Evolutionary conservation across 1,140 invertebrate species (phyloP), one percentile per base, ranked within the genome.

Genomic region (Drepana arcuata): DNA sequence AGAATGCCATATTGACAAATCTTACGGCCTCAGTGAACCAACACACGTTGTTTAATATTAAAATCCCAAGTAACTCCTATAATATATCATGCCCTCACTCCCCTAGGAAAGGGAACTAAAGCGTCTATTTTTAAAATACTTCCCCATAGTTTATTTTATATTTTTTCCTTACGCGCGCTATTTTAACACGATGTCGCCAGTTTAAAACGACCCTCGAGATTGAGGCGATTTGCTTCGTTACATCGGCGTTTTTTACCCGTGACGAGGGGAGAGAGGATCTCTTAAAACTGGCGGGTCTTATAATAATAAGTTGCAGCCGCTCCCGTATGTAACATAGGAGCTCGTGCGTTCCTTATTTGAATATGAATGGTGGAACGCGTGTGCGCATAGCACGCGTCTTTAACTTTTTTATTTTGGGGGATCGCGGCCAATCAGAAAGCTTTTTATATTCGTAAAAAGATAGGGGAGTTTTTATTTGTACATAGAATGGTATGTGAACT

Each of bases 81-180:
- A 60, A 78, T 81, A 81, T 64, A 78, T 81, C 77, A 81, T 66
- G 43, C 69, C 35, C 48, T 57, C 52, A 57, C 60, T 72, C 71
- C 70, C 67, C 72, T 61, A 60, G 53, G 41, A 10, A 26, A 26
- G 4, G 43, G 52, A 69, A 70, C 68, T 69, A 69, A 62, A 61
- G 58, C 59, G 47, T 63, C 77, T 81, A 81, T 78, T 77, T 81
- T 81, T 71, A 77, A 78, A 59, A 77, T 62, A 69, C 71, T 79
- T 74, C 71, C 72, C 73, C 59, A 57, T 54, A 51, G 48, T 64
- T 63, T 63, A 69, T 75, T 79, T 79, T 79, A 79, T 75, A 75
- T 73, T 81, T 81, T 81, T 81, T 74, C 68, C 58, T 34, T 32
- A 53, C 33, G 59, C 38, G 47, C 48, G n/a, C 62, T 77, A 80